Conservation (phyloP, 2,888 invertebrate species). For the Lycia hirtaria region DNA sequence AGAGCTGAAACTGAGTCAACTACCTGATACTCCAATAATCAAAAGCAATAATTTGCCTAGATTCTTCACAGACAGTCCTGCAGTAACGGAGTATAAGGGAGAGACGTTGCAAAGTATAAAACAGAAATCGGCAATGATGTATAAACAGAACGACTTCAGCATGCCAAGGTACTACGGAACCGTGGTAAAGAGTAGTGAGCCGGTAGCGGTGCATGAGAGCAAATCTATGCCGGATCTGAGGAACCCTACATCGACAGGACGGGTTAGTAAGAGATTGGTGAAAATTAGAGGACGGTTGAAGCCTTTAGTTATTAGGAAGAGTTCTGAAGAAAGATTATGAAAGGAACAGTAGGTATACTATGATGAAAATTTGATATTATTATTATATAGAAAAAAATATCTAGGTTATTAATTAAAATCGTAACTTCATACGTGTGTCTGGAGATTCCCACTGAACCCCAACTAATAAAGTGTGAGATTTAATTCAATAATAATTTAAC, state of each 20-base stretch:
- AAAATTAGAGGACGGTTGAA: conserved; percentile 76
- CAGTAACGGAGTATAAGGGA: conserved; percentile 70
- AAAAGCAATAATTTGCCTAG: conserved; percentile 77
- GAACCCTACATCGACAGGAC: conserved; percentile 60
- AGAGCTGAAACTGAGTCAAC: conserved; percentile 68
- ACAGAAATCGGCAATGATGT: conserved; percentile 80
- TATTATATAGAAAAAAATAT: too few relatives aligned
- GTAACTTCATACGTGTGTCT: too few relatives aligned
- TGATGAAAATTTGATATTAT: too few relatives aligned
- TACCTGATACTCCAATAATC: conserved; percentile 81
- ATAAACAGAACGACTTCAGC: conserved; percentile 83
- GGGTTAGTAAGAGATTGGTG: conserved; percentile 76
- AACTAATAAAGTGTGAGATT: too few relatives aligned
- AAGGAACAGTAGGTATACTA: not conserved
- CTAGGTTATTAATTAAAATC: too few relatives aligned
- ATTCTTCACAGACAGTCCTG: conserved; percentile 76
- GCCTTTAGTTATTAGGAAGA: conserved; percentile 78
- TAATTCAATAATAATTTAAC: too few relatives aligned
- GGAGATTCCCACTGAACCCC: too few relatives aligned
- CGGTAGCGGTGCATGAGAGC: conserved; percentile 70
- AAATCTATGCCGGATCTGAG: conserved; percentile 82
- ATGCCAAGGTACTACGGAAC: conserved; percentile 87
- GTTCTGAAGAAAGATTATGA: conserved; percentile 72
- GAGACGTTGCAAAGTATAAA: conserved; percentile 80
- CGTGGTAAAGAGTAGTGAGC: conserved; percentile 60